phyloP scores from a whole-genome alignment of 1,140 invertebrate species.

The Drosophila repletoides region DNA sequence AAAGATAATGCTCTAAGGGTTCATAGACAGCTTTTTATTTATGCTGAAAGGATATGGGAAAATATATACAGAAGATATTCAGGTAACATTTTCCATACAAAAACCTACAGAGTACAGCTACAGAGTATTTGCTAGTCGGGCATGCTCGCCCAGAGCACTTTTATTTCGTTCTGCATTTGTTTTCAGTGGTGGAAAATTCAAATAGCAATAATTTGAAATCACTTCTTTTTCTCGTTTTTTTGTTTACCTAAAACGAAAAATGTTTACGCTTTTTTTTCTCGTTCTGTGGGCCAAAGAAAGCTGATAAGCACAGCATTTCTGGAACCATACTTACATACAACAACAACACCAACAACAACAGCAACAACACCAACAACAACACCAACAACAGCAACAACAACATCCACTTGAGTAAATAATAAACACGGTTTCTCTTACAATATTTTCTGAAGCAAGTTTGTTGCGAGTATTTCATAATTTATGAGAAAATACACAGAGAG shows the following conservation, averaged over 20 bases:
- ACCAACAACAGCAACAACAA: conserved; percentile 31
- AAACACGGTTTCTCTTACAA: conserved; percentile 33
- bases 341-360: conserved; percentile 24
- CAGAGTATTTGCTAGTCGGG: too few relatives aligned
- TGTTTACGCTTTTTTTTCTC: conserved; percentile 42
- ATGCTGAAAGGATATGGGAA: too few relatives aligned
- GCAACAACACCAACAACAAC: conserved; percentile 13
- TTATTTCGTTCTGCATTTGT: conserved; percentile 43
- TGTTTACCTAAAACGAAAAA: conserved; percentile 73
- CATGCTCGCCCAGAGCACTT: too few relatives aligned
- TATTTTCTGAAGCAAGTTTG: conserved; percentile 41
- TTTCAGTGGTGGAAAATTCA: conserved; percentile 68
- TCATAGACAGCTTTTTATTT: too few relatives aligned
- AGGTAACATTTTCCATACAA: too few relatives aligned
- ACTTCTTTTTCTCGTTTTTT: conserved; percentile 45
- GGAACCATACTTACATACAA: conserved; percentile 5
- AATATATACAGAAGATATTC: too few relatives aligned
- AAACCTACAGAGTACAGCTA: too few relatives aligned
- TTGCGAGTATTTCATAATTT: conserved; percentile 34
- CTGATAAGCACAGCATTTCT: conserved; percentile 59
- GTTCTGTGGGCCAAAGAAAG: conserved; percentile 13
- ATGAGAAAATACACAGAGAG: conserved; percentile 2
- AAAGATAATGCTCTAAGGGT: too few relatives aligned
- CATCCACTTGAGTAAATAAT: conserved; percentile 71
- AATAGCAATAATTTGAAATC: conserved; percentile 71